A percentile compares a stretch with the other conserved stretches of the same genome.
Conservation (phyloP, 2,113 vertebrate genomes). For the Craseonycteris thonglongyai region DNA sequence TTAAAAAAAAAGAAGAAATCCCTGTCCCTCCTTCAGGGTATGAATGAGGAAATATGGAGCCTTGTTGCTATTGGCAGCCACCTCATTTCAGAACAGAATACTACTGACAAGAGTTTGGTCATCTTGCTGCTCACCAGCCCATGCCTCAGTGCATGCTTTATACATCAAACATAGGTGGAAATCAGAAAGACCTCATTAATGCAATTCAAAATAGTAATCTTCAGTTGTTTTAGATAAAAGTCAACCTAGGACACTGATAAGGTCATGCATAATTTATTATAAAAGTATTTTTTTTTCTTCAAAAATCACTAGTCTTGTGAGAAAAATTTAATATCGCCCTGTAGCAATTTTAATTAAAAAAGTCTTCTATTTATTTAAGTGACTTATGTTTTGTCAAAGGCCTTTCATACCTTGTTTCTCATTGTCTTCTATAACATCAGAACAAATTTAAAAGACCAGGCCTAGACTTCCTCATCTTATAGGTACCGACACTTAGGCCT, state of each 20-base stretch:
- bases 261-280: neutral
- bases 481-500: neutral
- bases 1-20: neutral
- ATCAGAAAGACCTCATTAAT: neutral
- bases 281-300: neutral
- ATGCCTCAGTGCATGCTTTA: neutral
- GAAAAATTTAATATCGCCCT: neutral
- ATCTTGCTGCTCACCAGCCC: rapidly evolving
- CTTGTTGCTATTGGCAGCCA: neutral
- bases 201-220: neutral
- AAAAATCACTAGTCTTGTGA: neutral
- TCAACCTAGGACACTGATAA: neutral
- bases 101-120: neutral
- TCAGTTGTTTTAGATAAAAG: neutral
- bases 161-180: neutral
- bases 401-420: neutral
- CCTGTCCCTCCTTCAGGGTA: neutral
- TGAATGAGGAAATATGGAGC: neutral
- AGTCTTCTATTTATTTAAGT: neutral
- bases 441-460: neutral
- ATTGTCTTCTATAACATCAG: neutral
- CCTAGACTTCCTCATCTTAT: neutral
- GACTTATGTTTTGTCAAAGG: neutral
- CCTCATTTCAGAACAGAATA: neutral
- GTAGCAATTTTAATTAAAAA: neutral